These are phyloP conservation scores for Oxycera nigricornis DNA, from an alignment of 2,888 invertebrate species.

Conservation along the genomic window DNA sequence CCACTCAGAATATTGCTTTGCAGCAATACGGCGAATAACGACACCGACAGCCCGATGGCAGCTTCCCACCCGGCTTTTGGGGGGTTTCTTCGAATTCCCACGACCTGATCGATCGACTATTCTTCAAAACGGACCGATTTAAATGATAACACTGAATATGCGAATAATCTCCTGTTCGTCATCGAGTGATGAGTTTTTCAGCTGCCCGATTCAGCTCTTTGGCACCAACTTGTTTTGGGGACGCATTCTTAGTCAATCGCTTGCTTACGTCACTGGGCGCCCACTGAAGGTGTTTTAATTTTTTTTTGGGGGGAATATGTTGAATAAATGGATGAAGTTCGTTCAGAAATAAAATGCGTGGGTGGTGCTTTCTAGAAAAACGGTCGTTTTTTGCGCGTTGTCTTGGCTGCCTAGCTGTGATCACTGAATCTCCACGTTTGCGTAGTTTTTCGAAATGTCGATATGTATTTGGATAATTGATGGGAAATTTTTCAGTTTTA, in stretches of 20 bases:
- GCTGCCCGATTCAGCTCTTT: not conserved
- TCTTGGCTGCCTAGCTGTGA: no score
- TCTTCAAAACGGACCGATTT: not conserved
- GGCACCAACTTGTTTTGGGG: not conserved
- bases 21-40: not conserved
- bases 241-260: not conserved
- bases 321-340: no score
- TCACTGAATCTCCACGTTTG: no score
- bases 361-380: conserved; percentile 1
- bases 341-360: not conserved
- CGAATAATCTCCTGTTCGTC: not conserved
- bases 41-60: not conserved
- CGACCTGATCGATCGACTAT: not conserved
- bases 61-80: not conserved
- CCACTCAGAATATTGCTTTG: not conserved
- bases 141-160: not conserved
- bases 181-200: not conserved
- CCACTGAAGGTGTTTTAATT: not conserved
- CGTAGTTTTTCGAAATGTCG: no score
- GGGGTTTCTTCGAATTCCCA: not conserved
- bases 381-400: no score
- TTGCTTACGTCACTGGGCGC: conserved; percentile 1
- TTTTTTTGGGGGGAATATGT: not conserved
- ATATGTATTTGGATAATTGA: no score
- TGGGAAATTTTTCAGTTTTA: no score